These are phyloP conservation scores for Knipowitschia caucasica DNA, from an alignment of 2,797 vertebrate species.

Conservation along the genomic window DNA sequence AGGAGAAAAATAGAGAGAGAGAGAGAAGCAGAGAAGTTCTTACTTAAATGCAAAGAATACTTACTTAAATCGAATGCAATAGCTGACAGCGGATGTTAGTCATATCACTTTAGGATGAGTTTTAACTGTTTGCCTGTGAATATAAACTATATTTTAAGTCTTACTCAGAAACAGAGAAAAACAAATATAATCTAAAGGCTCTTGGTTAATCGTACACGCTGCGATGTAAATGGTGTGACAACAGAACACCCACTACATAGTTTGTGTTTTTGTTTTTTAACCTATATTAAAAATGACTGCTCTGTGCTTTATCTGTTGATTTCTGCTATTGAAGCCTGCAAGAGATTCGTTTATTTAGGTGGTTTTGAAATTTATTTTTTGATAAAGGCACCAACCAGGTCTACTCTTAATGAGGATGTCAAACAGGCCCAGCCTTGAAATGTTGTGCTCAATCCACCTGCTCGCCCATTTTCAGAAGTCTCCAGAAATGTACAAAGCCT, in stretches of 20 bases:
- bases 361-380: slow-evolving; percentile 25
- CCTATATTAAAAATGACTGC: slow-evolving; percentile 74
- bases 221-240: slow-evolving; percentile 50
- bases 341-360: slow-evolving; percentile 58
- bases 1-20: too few relatives aligned
- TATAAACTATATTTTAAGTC: neutral
- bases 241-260: slow-evolving; percentile 53
- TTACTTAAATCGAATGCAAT: slow-evolving; percentile 54
- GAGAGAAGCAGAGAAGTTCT: too few relatives aligned
- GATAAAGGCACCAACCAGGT: slow-evolving; percentile 23
- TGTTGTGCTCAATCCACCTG: slow-evolving; percentile 59
- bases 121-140: slow-evolving; percentile 25
- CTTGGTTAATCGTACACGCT: slow-evolving; percentile 61
- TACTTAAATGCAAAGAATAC: too few relatives aligned
- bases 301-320: slow-evolving; percentile 68
- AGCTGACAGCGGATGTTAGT: slow-evolving; percentile 41
- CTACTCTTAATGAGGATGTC: slow-evolving; percentile 58
- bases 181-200: slow-evolving; percentile 22
- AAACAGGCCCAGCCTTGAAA: slow-evolving; percentile 53
- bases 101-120: slow-evolving; percentile 40
- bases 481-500: slow-evolving; percentile 31
- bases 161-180: slow-evolving; percentile 32
- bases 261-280: too few relatives aligned
- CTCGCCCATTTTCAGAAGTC: slow-evolving; percentile 48
- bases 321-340: slow-evolving; percentile 64